Conservation (phyloP, 2,888 invertebrate genomes). For the Hipparchia semele region DNA sequence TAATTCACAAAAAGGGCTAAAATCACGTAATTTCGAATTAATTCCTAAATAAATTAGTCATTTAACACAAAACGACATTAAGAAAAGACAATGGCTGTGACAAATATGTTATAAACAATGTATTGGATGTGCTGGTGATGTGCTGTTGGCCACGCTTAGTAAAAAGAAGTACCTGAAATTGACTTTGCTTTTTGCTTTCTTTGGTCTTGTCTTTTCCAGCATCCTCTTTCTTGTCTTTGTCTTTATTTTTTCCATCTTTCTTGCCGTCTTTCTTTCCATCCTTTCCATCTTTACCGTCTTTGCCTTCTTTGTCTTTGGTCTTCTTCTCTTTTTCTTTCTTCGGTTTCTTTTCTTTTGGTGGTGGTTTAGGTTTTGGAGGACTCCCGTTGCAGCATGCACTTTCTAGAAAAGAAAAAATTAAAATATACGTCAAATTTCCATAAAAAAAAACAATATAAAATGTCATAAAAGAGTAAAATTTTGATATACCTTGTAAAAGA, state of each 20-base stretch:
- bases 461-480: background rate
- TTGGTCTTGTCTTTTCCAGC: constrained; percentile 84
- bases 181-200: constrained; percentile 85
- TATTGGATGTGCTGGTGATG: constrained; percentile 74
- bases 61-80: constrained; percentile 68
- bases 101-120: constrained; percentile 58
- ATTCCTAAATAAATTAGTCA: constrained; percentile 55
- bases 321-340: constrained; percentile 86
- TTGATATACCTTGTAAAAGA: constrained; percentile 88
- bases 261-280: constrained; percentile 81
- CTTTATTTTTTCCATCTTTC: constrained; percentile 83
- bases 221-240: constrained; percentile 84
- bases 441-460: background rate
- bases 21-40: constrained; percentile 53
- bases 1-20: constrained; percentile 53
- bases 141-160: constrained; percentile 33
- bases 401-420: constrained; percentile 71
- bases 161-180: constrained; percentile 83
- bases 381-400: constrained; percentile 92
- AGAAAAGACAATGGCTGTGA: constrained; percentile 61
- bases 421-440: background rate
- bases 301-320: constrained; percentile 86
- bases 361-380: constrained; percentile 86
- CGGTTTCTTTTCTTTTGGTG: constrained; percentile 87
- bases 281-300: constrained; percentile 85